phyloP scores from a whole-genome alignment of 1,140 invertebrate genomes.

The Pogonus chalceus region DNA sequence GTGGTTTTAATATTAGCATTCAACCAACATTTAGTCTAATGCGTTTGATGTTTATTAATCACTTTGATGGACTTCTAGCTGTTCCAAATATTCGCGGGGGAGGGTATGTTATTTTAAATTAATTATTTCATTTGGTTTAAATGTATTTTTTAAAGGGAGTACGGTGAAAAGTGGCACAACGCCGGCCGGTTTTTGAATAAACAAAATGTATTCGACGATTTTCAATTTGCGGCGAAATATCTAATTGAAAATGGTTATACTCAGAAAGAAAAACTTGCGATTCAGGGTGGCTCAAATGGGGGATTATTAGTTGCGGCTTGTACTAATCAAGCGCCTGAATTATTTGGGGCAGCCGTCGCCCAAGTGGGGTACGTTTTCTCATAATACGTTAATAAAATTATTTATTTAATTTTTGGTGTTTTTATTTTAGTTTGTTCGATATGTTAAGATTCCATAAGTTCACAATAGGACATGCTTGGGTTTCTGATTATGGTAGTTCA shows the following conservation, averaged over 20 bases:
- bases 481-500: slow-evolving; percentile 88
- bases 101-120: slow-evolving; percentile 49
- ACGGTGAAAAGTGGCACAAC: slow-evolving; percentile 96
- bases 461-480: slow-evolving; percentile 95
- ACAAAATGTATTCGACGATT: slow-evolving; percentile 97
- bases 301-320: slow-evolving; percentile 87
- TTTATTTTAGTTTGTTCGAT: slow-evolving; percentile 74
- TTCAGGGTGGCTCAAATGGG: slow-evolving; percentile 94
- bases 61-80: slow-evolving; percentile 80
- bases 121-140: not conserved
- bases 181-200: slow-evolving; percentile 84
- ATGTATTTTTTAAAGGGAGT: slow-evolving; percentile 53
- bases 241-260: slow-evolving; percentile 79
- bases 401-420: not conserved
- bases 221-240: slow-evolving; percentile 86
- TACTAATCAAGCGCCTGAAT: slow-evolving; percentile 88
- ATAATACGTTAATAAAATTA: not conserved
- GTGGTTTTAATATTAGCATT: slow-evolving; percentile 91
- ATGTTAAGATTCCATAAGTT: slow-evolving; percentile 98
- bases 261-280: slow-evolving; percentile 60
- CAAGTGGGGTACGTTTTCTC: slow-evolving; percentile 27
- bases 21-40: slow-evolving; percentile 77
- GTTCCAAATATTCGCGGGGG: slow-evolving; percentile 93
- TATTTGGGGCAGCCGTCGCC: slow-evolving; percentile 79
- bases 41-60: slow-evolving; percentile 79